Evolutionary conservation across 2,888 invertebrate genomes (phyloP), one percentile per base, ranked within the genome.

Genomic region (Leistus spinibarbis): DNA sequence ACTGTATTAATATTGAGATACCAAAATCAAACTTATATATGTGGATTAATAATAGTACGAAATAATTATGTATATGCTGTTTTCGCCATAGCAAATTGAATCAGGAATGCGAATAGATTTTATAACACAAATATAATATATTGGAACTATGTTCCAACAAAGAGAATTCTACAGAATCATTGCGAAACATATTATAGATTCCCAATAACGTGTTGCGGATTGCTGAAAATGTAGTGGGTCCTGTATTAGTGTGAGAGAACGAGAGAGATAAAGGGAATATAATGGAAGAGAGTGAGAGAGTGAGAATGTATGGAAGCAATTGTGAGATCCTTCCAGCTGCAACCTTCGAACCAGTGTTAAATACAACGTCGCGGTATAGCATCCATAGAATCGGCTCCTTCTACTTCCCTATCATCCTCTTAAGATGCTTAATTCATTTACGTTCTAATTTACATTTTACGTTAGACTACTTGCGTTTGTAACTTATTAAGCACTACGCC

Each of bases 341-440:
- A 22, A 20, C 40, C 3, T 16, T 60, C 60, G 17, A 19, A 60
- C n/a, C 17, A 19, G 19, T 54, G 54, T 60, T 60, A 60, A 60
- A 19, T 60, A 60, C 60, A 22, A 19, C 60, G n/a, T 60, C 20
- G 16, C 22, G 16, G 60, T 10, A 54, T 54, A 13, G 54, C 13
- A 22, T 22, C 60, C 60, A 60, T 19, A 60, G 60, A n/a, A 40
- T 40, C 40, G 7, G 7, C 40, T 13, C 13, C 40, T 40, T 40
- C 22, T n/a, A n/a, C 22, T 19, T 13, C 19, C 56, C 56, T 17
- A 27, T 40, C 13, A 40, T 40, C 40, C 40, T 40, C 40, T 63
- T 70, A 63, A 70, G 70, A 70, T 62, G 22, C 62, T 70, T 70
- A 70, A 70, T 70, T 70, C 70, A 70, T 70, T 70, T 70, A 70